A percentile compares a stretch with the other conserved stretches of the same genome.
These are phyloP conservation scores for Brachionus calyciflorus DNA, from an alignment of 1,140 invertebrate species.

Conservation along the genomic window DNA sequence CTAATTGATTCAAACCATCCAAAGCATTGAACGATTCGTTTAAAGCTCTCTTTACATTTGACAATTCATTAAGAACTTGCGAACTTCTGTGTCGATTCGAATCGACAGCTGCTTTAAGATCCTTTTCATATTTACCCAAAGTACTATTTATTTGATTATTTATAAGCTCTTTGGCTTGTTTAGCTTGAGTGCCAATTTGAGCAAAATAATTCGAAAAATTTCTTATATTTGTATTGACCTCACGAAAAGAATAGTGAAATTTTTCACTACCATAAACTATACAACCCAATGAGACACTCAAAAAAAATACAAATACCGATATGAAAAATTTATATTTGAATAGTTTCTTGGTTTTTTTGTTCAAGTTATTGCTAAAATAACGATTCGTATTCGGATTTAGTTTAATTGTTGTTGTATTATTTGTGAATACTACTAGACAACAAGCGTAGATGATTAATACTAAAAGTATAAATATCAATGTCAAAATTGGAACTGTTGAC, in stretches of 20 bases:
- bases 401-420: conserved; percentile 13
- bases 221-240: conserved; percentile 9
- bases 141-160: not conserved
- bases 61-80: not conserved
- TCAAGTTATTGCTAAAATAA: conserved; percentile 1
- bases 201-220: conserved; percentile 32
- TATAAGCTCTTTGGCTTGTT: not conserved
- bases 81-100: not conserved
- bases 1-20: not conserved
- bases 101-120: not conserved
- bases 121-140: conserved; percentile 19
- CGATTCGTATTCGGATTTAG: conserved; percentile 14
- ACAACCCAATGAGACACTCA: conserved; percentile 5
- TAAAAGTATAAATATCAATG: conserved; percentile 25
- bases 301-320: conserved; percentile 37
- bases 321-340: conserved; percentile 41
- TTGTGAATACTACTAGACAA: conserved; percentile 18
- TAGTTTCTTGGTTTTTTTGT: not conserved
- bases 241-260: conserved; percentile 18
- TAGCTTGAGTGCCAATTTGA: not conserved
- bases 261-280: conserved; percentile 40
- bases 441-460: conserved; percentile 37
- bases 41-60: not conserved
- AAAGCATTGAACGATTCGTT: conserved; percentile 6
- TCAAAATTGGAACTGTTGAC: conserved; percentile 43